A percentile compares a stretch with the other conserved stretches of the same genome.
These are phyloP conservation scores for Rhaphigaster nebulosa DNA, from an alignment of 2,888 invertebrate genomes.

Conservation along the genomic window DNA sequence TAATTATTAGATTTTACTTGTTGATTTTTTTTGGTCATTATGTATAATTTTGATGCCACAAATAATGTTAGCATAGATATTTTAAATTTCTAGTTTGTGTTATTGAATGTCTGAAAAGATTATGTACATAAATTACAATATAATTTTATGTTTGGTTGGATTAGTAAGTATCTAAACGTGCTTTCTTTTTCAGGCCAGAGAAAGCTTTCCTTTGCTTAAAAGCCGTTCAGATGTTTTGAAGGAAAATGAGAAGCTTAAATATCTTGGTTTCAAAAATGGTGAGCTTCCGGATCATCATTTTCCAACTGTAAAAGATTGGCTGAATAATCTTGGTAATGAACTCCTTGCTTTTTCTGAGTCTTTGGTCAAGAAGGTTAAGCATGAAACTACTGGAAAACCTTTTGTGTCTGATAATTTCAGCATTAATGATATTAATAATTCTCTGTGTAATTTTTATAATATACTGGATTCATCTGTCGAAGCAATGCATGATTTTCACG, in stretches of 20 bases:
- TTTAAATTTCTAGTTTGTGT: too few species aligned
- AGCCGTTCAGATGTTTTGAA: neutral
- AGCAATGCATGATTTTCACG: constrained; percentile 14
- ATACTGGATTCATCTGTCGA: constrained; percentile 24
- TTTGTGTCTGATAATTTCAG: constrained; percentile 9
- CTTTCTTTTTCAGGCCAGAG: neutral
- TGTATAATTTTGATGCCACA: too few species aligned
- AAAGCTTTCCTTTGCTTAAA: neutral
- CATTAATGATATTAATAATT: constrained; percentile 29
- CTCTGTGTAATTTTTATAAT: neutral
- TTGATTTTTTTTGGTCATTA: too few species aligned
- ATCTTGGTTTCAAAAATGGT: neutral
- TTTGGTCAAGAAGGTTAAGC: constrained; percentile 32
- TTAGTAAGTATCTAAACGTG: too few species aligned
- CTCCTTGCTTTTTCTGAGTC: neutral
- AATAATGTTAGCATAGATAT: too few species aligned
- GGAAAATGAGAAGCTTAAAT: constrained; percentile 25
- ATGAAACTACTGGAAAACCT: neutral
- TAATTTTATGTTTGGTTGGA: too few species aligned
- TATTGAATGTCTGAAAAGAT: too few species aligned
- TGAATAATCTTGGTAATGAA: constrained; percentile 11
- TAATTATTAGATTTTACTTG: too few species aligned
- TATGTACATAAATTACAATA: too few species aligned
- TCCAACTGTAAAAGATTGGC: constrained; percentile 46
- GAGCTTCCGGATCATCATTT: constrained; percentile 51